These are phyloP conservation scores for Steromphala cineraria DNA, from an alignment of 2,888 invertebrate genomes.

Conservation along the genomic window DNA sequence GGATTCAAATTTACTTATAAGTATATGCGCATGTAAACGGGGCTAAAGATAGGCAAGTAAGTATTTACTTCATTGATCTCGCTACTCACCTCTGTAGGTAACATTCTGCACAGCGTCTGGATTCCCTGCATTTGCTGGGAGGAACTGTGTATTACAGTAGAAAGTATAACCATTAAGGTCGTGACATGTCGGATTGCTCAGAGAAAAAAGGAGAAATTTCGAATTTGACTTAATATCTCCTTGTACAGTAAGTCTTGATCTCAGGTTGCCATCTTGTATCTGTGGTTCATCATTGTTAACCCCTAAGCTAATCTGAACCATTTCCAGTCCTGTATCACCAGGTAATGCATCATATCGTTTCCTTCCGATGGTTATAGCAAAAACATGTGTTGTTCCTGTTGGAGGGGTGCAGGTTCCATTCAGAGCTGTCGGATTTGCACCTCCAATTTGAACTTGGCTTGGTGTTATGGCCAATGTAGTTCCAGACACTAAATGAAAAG, in stretches of 20 bases:
- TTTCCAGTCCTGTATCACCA: not conserved
- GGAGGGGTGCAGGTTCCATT: not conserved
- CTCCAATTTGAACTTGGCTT: not conserved
- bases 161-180: not conserved
- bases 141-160: not conserved
- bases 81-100: not conserved
- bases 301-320: not conserved
- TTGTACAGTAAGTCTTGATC: too few species aligned
- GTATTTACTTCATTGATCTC: not conserved
- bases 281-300: too few species aligned
- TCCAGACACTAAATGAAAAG: not conserved
- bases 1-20: not conserved
- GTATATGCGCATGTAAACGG: too few species aligned
- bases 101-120: not conserved
- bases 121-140: not conserved
- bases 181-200: not conserved
- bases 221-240: not conserved
- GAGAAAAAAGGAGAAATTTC: not conserved
- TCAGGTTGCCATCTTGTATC: too few species aligned
- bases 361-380: not conserved
- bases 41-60: not conserved
- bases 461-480: not conserved
- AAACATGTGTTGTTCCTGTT: not conserved
- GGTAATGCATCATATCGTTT: too few species aligned
- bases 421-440: not conserved